A percentile compares a stretch with the other conserved stretches of the same genome.
Evolutionary conservation across 2,888 invertebrate species (phyloP).

Genomic region (Aleiodes alternator): DNA sequence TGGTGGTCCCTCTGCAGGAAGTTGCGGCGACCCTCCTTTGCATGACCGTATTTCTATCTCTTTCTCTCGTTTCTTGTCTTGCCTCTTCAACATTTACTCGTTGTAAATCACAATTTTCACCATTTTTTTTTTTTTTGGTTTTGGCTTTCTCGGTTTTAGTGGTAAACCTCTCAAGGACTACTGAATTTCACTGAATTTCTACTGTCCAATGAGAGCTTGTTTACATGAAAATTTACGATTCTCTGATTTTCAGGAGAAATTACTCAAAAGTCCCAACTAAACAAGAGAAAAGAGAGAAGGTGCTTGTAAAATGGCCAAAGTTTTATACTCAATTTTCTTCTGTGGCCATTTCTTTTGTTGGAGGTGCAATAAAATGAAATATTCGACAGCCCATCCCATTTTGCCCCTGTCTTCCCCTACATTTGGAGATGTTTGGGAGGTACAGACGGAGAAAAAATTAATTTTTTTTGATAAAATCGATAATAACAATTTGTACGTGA

Average conservation of each 20-base stretch:
- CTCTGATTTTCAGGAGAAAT: too few species aligned
- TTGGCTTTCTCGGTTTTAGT: conserved; percentile 30
- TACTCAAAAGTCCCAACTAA: background rate
- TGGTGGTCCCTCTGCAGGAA: conserved; percentile 31
- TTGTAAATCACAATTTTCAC: conserved; percentile 60
- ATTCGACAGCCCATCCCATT: too few species aligned
- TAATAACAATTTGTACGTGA: too few species aligned
- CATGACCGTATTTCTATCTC: conserved; percentile 13
- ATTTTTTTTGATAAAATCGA: too few species aligned
- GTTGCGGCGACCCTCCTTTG: conserved; percentile 41
- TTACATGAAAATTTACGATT: background rate
- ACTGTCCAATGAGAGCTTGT: background rate
- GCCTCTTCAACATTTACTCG: conserved; percentile 25
- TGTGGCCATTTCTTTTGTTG: too few species aligned
- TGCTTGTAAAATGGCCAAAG: background rate
- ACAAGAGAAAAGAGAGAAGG: conserved; percentile 12
- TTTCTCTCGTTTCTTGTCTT: background rate
- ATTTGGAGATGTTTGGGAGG: too few species aligned
- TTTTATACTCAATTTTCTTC: too few species aligned
- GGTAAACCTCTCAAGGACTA: conserved; percentile 39
- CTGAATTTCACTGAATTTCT: conserved; percentile 38
- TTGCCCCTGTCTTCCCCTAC: too few species aligned
- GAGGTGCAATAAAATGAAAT: too few species aligned
- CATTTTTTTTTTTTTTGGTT: background rate
- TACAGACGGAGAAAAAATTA: too few species aligned